Evolutionary conservation across 2,797 vertebrate genomes (phyloP).

Genomic region (Bryconaethiops microstoma): DNA sequence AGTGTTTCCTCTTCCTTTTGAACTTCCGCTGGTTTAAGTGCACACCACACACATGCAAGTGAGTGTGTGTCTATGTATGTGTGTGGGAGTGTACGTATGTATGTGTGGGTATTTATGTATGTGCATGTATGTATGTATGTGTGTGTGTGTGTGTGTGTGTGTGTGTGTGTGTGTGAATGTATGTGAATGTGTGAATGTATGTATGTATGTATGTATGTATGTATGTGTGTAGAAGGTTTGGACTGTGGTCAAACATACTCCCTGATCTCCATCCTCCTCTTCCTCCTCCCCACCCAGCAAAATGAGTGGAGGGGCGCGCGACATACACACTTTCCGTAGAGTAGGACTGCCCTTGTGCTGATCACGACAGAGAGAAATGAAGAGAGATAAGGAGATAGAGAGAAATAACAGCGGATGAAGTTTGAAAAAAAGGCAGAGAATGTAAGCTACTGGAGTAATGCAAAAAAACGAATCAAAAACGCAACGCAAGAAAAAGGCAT

Average conservation of each 20-base stretch:
- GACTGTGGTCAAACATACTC: constrained; percentile 74
- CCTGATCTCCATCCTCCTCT: constrained; percentile 80
- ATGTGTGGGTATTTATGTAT: background rate
- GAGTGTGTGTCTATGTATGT: background rate
- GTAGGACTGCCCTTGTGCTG: constrained; percentile 75
- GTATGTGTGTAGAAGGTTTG: constrained; percentile 1
- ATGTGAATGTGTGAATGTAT: background rate
- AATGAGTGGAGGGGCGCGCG: constrained; percentile 79
- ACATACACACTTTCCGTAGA: constrained; percentile 68
- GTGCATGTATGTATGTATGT: background rate
- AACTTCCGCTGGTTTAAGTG: constrained; percentile 7
- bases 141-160: constrained; percentile 1
- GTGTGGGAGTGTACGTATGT: background rate
- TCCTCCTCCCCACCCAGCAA: constrained; percentile 74
- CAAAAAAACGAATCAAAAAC: background rate
- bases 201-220: background rate
- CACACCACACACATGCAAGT: constrained; percentile 49
- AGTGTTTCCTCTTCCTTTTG: background rate
- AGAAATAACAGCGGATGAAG: constrained; percentile 21
- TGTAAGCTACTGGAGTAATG: background rate
- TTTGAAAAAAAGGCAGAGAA: constrained; percentile 11
- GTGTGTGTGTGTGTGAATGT: background rate
- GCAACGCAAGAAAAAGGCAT: background rate
- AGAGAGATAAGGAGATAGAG: constrained; percentile 44
- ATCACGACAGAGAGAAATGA: constrained; percentile 57